Conservation (phyloP, 2,888 invertebrate genomes). For the Nemotelus nigrinus region DNA sequence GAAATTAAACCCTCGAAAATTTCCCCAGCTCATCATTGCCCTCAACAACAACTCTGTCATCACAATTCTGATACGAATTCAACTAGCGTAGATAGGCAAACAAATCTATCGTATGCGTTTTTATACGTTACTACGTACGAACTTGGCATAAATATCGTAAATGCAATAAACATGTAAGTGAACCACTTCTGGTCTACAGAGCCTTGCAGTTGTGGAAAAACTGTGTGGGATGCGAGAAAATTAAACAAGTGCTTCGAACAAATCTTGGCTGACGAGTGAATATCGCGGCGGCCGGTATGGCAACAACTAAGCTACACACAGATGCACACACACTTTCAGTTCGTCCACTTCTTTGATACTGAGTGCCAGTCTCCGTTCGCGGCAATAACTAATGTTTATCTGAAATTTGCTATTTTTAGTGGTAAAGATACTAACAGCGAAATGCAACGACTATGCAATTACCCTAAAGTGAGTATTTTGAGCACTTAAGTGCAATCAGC, state of each 20-base stretch:
- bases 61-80: too few relatives aligned
- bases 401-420: conserved; percentile 40
- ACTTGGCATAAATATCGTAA: conserved; percentile 8
- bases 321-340: too few relatives aligned
- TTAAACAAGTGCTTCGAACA: conserved; percentile 31
- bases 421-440: neutral
- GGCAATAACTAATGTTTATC: conserved; percentile 38
- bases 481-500: conserved; percentile 32
- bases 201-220: neutral
- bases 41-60: too few relatives aligned
- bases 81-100: too few relatives aligned
- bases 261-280: neutral
- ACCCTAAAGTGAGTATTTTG: conserved; percentile 39
- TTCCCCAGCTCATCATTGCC: too few relatives aligned
- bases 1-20: too few relatives aligned
- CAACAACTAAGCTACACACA: too few relatives aligned
- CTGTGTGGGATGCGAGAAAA: conserved; percentile 32
- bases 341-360: neutral
- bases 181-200: conserved; percentile 25
- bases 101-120: too few relatives aligned
- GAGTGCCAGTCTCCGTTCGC: conserved; percentile 16
- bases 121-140: too few relatives aligned
- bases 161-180: conserved; percentile 37
- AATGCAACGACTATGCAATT: conserved; percentile 6
- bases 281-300: too few relatives aligned